Evolutionary conservation across 2,113 vertebrate genomes (phyloP).

Genomic region (Oreochromis niloticus): DNA sequence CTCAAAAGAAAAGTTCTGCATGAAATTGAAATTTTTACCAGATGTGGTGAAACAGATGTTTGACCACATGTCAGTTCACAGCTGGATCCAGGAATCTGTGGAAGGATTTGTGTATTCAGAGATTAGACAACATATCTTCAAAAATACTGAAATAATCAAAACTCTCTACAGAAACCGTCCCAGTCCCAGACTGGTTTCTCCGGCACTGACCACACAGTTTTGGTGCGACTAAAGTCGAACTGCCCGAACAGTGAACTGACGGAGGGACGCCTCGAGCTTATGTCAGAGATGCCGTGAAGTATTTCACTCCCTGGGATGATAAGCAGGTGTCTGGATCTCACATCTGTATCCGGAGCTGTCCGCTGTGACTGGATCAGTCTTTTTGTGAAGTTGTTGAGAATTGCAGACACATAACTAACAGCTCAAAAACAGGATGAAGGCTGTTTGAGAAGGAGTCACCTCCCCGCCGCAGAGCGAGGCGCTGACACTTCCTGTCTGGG

Average conservation of each 20-base stretch:
- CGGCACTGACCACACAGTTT: background rate
- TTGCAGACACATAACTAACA: background rate
- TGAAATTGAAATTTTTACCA: background rate
- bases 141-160: background rate
- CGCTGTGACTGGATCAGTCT: background rate
- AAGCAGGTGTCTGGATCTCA: rapidly evolving
- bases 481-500: background rate
- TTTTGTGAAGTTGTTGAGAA: background rate
- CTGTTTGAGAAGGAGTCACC: background rate
- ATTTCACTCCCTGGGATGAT: background rate
- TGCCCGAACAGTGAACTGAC: rapidly evolving
- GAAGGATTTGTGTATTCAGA: rapidly evolving
- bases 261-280: rapidly evolving
- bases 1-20: background rate
- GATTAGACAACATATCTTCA: background rate
- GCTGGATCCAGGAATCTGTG: background rate
- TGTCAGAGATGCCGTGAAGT: background rate
- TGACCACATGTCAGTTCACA: background rate
- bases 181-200: background rate
- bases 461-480: background rate
- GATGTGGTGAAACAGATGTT: background rate
- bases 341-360: background rate
- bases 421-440: background rate
- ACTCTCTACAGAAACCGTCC: background rate
- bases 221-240: background rate